Evolutionary conservation across 2,113 vertebrate genomes (phyloP).

Genomic region (Semicossyphus pulcher): DNA sequence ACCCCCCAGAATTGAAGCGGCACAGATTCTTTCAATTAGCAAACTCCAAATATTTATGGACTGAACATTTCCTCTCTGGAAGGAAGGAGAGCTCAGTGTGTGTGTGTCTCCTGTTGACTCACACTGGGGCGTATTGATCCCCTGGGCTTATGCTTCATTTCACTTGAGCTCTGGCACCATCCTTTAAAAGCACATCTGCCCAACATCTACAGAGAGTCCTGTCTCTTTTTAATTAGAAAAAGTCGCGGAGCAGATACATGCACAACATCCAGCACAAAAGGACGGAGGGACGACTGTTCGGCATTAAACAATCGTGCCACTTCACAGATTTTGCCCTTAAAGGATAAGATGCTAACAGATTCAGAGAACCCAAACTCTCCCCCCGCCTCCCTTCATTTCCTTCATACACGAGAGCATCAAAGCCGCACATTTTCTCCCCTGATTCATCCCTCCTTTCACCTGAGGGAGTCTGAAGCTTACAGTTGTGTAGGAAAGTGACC

Average conservation of each 20-base stretch:
- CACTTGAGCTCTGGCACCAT: constrained; percentile 50
- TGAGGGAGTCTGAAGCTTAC: background rate
- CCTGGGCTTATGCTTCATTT: constrained; percentile 61
- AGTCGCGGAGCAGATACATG: background rate
- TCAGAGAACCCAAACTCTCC: background rate
- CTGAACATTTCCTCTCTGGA: constrained; percentile 81
- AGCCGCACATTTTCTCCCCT: background rate
- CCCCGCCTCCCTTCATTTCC: background rate
- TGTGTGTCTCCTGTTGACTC: constrained; percentile 63
- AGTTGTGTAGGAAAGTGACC: background rate
- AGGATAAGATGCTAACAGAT: background rate
- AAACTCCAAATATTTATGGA: constrained; percentile 83
- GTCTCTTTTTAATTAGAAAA: background rate
- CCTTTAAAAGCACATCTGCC: constrained; percentile 40
- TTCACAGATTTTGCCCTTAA: background rate
- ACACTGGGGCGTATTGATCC: constrained; percentile 63
- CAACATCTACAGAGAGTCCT: background rate
- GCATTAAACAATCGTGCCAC: background rate
- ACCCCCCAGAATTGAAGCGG: constrained; percentile 63
- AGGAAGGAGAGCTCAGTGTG: constrained; percentile 50
- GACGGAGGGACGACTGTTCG: background rate
- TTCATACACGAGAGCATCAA: background rate
- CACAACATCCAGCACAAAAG: background rate
- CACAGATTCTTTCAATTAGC: constrained; percentile 82
- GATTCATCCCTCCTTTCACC: background rate